Evolutionary conservation across 2,797 vertebrate species (phyloP).

Genomic region (Rhinogobio ventralis): DNA sequence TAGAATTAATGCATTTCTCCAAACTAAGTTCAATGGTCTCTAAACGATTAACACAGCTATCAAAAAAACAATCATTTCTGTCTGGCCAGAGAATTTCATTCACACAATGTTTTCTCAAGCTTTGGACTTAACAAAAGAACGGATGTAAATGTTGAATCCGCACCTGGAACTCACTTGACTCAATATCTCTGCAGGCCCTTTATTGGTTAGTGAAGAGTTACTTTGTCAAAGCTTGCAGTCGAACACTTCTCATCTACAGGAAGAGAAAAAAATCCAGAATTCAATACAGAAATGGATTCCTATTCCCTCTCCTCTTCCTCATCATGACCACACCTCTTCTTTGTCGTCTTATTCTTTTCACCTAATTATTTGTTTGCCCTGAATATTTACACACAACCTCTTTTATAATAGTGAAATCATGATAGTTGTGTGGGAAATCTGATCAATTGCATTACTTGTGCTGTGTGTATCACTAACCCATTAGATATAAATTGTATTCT

Average conservation of each 20-base stretch:
- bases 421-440: neutral
- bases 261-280: neutral
- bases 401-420: neutral
- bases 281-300: neutral
- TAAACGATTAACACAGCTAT: neutral
- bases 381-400: neutral
- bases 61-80: neutral
- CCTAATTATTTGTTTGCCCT: constrained; percentile 3
- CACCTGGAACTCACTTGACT: neutral
- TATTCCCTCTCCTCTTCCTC: neutral
- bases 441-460: neutral
- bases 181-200: neutral
- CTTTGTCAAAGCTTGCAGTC: neutral
- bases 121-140: neutral
- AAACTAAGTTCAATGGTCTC: neutral
- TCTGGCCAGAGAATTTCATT: neutral
- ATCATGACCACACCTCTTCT: neutral
- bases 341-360: neutral
- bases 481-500: no score
- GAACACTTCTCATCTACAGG: neutral
- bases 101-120: neutral
- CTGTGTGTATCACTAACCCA: neutral
- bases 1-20: neutral
- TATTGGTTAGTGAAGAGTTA: neutral
- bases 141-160: neutral